Evolutionary conservation across 1,140 invertebrate species (phyloP), one percentile per base, ranked within the genome.

Genomic region (Mizuhopecten yessoensis): DNA sequence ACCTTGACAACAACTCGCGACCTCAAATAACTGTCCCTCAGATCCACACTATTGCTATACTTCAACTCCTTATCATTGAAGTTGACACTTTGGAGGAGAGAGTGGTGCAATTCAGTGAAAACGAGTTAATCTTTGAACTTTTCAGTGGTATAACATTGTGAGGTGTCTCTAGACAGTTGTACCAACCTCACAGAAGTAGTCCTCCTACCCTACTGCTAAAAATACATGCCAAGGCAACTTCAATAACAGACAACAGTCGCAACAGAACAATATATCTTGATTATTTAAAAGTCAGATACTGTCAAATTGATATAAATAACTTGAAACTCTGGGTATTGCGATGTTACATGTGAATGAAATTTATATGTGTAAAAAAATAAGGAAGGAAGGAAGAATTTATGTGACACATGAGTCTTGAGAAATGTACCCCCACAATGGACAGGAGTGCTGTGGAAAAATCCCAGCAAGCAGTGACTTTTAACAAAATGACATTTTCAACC

Each of bases 1-100:
- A 87, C 34, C 34, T 87, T 39, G 36, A 87, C 34, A 39, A 87
- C 87, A 87, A 75, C 57, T 75, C 57, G 29, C 34, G 33, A 87
- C 34, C 87, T 87, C 87, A 87, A 75, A 29, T 75, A 75, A 29
- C 57, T 75, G 15, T n/a, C 23, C 0, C 20, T 29, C 11, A n/a
- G 57, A 75, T 75, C n/a, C 57, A 75, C 57, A 75, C 17, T 75
- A 9, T 11, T 75, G 57, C 57, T 75, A 75, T 75, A 75, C n/a
- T 75, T 75, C 11, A 29, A 75, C 57, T 75, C 57, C 57, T 75
- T n/a, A n/a, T 75, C 57, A 75, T 75, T 29, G 57, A 29, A 23
- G 0, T 75, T 75, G 57, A 13, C n/a, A 29, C n/a, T 75, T 29
- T 0, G 29, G n/a, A 75, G 29, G 36, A 75, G 57, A 75, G 23